These are phyloP conservation scores for Drosophila neoperkinsi DNA, from an alignment of 2,888 invertebrate genomes.

Conservation along the genomic window DNA sequence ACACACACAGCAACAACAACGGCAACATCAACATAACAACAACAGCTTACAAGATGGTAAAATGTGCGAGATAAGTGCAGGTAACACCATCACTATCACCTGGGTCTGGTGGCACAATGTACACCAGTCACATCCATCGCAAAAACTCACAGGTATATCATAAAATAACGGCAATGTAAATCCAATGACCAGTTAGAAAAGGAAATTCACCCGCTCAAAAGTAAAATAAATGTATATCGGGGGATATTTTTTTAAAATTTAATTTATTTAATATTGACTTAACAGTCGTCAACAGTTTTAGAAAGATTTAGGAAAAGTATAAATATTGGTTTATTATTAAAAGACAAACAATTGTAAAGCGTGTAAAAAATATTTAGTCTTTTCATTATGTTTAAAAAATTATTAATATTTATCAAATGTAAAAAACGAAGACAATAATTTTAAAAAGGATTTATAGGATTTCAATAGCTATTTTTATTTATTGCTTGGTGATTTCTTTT, in stretches of 20 bases:
- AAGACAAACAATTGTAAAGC: neutral
- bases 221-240: neutral
- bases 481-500: neutral
- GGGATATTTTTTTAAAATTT: neutral
- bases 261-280: neutral
- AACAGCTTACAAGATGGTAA: constrained; percentile 63
- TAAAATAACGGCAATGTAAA: constrained; percentile 30
- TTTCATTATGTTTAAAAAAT: neutral
- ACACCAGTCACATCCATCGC: constrained; percentile 16
- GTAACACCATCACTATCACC: constrained; percentile 52
- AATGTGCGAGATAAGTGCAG: constrained; percentile 70
- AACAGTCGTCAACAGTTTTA: neutral
- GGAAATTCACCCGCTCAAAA: neutral
- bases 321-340: neutral
- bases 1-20: constrained; percentile 36
- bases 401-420: neutral
- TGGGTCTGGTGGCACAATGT: constrained; percentile 44
- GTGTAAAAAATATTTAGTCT: too few species aligned
- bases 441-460: neutral
- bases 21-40: constrained; percentile 40
- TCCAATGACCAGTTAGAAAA: constrained; percentile 17
- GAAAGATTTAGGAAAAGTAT: neutral
- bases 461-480: neutral
- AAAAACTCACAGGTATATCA: constrained; percentile 41
- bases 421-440: neutral